A percentile compares a stretch with the other conserved stretches of the same genome.
These are phyloP conservation scores for Chiridota heheva DNA, from an alignment of 35 echinoderm and acorn worm species.

Conservation along the genomic window DNA sequence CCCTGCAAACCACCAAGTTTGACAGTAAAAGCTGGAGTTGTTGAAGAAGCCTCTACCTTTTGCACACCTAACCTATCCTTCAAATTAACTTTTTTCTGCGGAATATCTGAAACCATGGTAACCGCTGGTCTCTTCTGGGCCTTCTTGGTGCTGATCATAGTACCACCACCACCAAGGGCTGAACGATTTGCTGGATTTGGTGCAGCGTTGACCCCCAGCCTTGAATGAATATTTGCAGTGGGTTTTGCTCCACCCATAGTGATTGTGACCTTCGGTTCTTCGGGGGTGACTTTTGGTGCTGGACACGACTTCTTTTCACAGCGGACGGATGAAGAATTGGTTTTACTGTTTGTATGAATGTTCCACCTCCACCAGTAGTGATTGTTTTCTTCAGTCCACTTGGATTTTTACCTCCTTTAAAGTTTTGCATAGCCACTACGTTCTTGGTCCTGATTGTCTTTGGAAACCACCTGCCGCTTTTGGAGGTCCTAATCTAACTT, in stretches of 20 bases:
- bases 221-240: slow-evolving; percentile 5
- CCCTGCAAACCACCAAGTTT: too few relatives aligned
- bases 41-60: slow-evolving; percentile 48
- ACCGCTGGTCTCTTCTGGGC: neutral
- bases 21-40: slow-evolving; percentile 35
- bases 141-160: neutral
- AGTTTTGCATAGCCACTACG: too few relatives aligned
- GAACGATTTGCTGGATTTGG: neutral
- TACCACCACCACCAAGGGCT: slow-evolving; percentile 3
- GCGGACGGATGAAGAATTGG: too few relatives aligned
- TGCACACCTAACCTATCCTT: slow-evolving; percentile 41
- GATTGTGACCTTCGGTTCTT: neutral
- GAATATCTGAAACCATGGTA: slow-evolving; percentile 35
- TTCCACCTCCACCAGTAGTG: too few relatives aligned
- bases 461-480: too few relatives aligned
- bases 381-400: too few relatives aligned
- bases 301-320: too few relatives aligned
- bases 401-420: too few relatives aligned
- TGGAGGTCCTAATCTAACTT: too few relatives aligned
- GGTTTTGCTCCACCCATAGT: neutral
- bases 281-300: too few relatives aligned
- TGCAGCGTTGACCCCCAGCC: slow-evolving; percentile 12
- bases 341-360: too few relatives aligned
- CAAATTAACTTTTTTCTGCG: slow-evolving; percentile 32
- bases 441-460: too few relatives aligned